These are phyloP conservation scores for Caenorhabditis tropicalis DNA, from an alignment of 1,140 invertebrate genomes.

Conservation along the genomic window DNA sequence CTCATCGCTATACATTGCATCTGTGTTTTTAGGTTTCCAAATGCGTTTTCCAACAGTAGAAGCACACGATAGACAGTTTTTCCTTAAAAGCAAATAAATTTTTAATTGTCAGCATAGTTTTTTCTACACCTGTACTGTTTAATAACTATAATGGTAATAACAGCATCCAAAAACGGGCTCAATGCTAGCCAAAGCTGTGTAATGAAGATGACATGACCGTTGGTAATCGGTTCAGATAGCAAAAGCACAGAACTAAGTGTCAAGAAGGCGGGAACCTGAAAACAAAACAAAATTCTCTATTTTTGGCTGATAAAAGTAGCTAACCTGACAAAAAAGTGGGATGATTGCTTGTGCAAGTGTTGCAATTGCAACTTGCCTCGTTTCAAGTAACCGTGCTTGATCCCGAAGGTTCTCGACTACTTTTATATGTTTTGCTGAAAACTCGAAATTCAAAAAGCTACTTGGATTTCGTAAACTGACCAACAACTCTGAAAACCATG, in stretches of 20 bases:
- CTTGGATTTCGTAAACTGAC: background rate
- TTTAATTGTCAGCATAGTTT: background rate
- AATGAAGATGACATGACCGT: constrained; percentile 60
- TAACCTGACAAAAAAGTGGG: constrained; percentile 64
- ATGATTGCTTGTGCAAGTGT: constrained; percentile 64
- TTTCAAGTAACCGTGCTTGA: constrained; percentile 61
- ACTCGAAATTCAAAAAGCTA: background rate
- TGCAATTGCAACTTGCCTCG: constrained; percentile 63
- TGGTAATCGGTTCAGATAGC: constrained; percentile 58
- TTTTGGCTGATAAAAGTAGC: background rate
- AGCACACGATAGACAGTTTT: constrained; percentile 19
- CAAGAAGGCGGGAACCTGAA: constrained; percentile 64
- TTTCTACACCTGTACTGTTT: constrained; percentile 58
- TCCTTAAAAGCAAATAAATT: background rate
- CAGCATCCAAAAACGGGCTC: constrained; percentile 60
- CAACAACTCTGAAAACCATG: constrained; percentile 64
- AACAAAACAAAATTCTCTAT: background rate
- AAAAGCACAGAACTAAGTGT: constrained; percentile 61
- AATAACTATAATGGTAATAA: constrained; percentile 64
- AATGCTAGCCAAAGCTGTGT: constrained; percentile 64
- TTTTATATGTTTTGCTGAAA: constrained; percentile 58
- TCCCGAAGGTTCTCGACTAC: constrained; percentile 65
- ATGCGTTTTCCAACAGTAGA: constrained; percentile 28
- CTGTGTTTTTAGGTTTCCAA: constrained; percentile 38
- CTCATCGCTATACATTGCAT: constrained; percentile 8